Evolutionary conservation across 2,797 vertebrate genomes (phyloP).

Genomic region (Pyrocephalus nanus): DNA sequence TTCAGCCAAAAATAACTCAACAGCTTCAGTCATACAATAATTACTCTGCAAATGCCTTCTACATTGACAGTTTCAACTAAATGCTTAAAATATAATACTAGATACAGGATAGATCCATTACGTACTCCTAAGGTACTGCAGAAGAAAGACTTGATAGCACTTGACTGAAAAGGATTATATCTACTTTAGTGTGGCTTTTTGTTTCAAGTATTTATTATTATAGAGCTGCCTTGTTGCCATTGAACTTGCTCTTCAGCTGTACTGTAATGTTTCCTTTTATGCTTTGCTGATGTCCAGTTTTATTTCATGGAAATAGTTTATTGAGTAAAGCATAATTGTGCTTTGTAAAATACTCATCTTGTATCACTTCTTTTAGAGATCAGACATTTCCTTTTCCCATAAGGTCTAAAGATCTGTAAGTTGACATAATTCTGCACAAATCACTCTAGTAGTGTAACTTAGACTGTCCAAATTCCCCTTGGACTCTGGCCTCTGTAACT

Average conservation of each 20-base stretch:
- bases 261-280: not conserved
- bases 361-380: conserved; percentile 80
- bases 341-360: conserved; percentile 71
- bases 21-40: not conserved
- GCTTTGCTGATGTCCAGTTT: conserved; percentile 49
- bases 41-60: not conserved
- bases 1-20: conserved; percentile 7
- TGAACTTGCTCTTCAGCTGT: not conserved
- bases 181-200: not conserved
- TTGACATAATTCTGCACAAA: conserved; percentile 83
- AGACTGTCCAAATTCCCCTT: conserved; percentile 85
- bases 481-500: conserved; percentile 81
- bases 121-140: not conserved
- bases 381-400: conserved; percentile 78
- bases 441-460: conserved; percentile 79
- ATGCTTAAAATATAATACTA: not conserved
- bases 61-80: not conserved
- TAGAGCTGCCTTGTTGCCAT: not conserved
- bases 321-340: conserved; percentile 61
- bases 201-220: not conserved
- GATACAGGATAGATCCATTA: not conserved
- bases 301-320: conserved; percentile 57
- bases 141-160: not conserved
- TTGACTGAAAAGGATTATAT: not conserved
- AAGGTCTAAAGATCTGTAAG: conserved; percentile 78